Evolutionary conservation across 2,113 vertebrate genomes (phyloP), one percentile per base, ranked within the genome.

Genomic region (Oncorhynchus nerka): DNA sequence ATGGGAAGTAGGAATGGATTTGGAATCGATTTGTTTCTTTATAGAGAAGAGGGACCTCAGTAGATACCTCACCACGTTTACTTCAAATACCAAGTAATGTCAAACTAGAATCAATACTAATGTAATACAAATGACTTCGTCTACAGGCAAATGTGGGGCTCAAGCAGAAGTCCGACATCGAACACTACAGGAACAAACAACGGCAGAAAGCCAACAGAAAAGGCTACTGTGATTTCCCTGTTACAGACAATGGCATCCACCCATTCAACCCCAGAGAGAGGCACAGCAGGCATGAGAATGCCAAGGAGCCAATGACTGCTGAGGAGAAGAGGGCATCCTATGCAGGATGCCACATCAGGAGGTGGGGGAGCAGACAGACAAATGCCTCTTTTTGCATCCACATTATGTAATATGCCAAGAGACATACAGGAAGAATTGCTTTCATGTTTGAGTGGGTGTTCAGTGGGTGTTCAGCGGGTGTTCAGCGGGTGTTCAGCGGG

Each of bases 101-200:
- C 9, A 45, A 45, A 45, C 39, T 45, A 45, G 39, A 45, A 45
- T 45, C 39, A 55, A 55, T 55, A 55, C 16, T 55, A 55, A 55
- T 45, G 39, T 11, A 19, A 55, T 19, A 55, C 51, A 55, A 55
- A 55, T 55, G 1, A 55, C 51, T 55, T 55, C 5, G 30, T 30
- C n/a, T 19, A 11, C 87, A 99, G 98, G 94, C 94, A 30, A 98
- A 96, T 89, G 95, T 96, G 76, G 92, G 93, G 9, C 89, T 99
- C 84, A 99, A 99, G 87, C 98, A 99, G 92, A 99, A 99, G 87
- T 99, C 98, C 0, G 98, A 99, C 86, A 99, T 99, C 3, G 98
- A 99, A 79, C 97, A 98, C 84, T 99, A 99, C 86, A 94, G 97
- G 85, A 99, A 99, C 92, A 99, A 99, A 84, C 93, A 99, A 79